Evolutionary conservation across 1,140 invertebrate genomes (phyloP).

Genomic region (Drosophila elegans): DNA sequence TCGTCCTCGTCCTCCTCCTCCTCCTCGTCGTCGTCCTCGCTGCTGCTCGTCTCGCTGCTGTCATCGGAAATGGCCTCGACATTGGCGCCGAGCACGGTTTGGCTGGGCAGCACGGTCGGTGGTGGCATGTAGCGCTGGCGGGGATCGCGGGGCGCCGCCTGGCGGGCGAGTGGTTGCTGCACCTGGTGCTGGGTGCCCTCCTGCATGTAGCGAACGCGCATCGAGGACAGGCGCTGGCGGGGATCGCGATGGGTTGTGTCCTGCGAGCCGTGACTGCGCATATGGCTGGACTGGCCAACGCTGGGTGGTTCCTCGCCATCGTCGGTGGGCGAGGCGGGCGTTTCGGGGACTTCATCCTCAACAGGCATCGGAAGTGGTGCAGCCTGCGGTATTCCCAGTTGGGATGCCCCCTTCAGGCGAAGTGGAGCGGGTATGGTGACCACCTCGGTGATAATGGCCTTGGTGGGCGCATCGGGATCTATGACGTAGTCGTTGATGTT

Average conservation of each 20-base stretch:
- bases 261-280: neutral
- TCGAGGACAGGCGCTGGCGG: neutral
- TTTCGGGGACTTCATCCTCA: slow-evolving; percentile 1
- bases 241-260: neutral
- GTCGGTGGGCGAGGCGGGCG: slow-evolving; percentile 61
- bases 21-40: slow-evolving; percentile 20
- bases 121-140: slow-evolving; percentile 30
- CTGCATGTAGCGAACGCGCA: too few species aligned
- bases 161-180: too few species aligned
- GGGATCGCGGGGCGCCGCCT: slow-evolving; percentile 39
- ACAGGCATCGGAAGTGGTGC: neutral
- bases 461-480: slow-evolving; percentile 28
- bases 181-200: too few species aligned
- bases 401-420: neutral
- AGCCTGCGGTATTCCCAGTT: neutral
- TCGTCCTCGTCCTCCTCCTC: slow-evolving; percentile 53
- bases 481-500: neutral
- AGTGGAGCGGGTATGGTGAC: slow-evolving; percentile 38
- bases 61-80: slow-evolving; percentile 71
- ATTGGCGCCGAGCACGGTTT: slow-evolving; percentile 41
- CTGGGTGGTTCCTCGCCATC: slow-evolving; percentile 33
- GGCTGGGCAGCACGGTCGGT: slow-evolving; percentile 12
- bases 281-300: neutral
- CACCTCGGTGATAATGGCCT: slow-evolving; percentile 41
- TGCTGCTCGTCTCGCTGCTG: slow-evolving; percentile 15